A percentile compares a stretch with the other conserved stretches of the same genome.
phyloP scores from a whole-genome alignment of 2,797 vertebrate species.

The Pseudochirops corinnae region DNA sequence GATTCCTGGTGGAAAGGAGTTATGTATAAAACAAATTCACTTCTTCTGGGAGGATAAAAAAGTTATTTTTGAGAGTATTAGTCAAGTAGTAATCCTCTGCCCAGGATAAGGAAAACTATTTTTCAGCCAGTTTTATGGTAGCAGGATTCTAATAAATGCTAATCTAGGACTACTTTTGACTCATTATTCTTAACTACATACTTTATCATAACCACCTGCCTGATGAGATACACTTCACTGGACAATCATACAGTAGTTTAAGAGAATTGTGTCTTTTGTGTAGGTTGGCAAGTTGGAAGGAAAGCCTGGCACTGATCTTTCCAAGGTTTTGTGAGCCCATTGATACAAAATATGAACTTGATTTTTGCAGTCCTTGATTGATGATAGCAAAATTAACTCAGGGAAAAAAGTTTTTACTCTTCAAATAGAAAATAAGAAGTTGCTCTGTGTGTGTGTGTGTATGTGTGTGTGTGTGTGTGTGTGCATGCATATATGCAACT shows the following conservation, averaged over 20 bases:
- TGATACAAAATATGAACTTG: background rate
- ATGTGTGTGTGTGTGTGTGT: background rate
- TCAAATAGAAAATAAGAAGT: background rate
- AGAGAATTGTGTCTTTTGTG: conserved; percentile 34
- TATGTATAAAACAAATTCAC: background rate
- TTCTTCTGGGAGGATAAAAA: conserved; percentile 51
- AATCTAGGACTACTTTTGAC: conserved; percentile 61
- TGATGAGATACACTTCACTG: conserved; percentile 49
- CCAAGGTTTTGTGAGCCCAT: conserved; percentile 25
- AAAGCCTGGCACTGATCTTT: background rate
- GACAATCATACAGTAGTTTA: conserved; percentile 16
- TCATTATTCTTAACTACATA: conserved; percentile 53
- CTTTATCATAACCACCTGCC: conserved; percentile 55
- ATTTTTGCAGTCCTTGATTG: conserved; percentile 50
- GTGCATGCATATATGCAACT: background rate
- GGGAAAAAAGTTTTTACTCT: background rate
- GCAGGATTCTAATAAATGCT: conserved; percentile 69
- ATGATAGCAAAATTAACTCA: conserved; percentile 37
- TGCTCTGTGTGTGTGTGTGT: background rate
- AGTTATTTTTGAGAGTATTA: conserved; percentile 61
- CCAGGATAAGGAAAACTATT: conserved; percentile 42
- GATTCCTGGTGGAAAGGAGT: conserved; percentile 40
- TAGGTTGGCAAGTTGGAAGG: background rate
- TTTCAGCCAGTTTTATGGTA: conserved; percentile 61
- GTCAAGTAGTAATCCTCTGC: conserved; percentile 50